A percentile compares a stretch with the other conserved stretches of the same genome.
phyloP scores from a whole-genome alignment of 2,113 vertebrate species.

The Lamprotornis superbus region DNA sequence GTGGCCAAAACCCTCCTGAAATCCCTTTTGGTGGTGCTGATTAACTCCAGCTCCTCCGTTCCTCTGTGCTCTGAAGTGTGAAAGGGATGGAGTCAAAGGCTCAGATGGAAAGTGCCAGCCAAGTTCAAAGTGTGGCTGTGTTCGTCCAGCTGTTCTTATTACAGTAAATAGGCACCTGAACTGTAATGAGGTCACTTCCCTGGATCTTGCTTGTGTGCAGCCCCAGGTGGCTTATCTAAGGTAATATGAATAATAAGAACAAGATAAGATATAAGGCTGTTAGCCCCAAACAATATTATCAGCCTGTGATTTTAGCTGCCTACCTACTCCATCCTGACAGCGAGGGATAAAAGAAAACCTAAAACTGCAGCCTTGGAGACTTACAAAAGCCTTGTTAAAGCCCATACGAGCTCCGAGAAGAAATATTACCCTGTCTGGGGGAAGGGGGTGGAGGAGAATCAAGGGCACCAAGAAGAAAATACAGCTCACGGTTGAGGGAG shows the following conservation, averaged over 20 bases:
- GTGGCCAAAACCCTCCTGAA: not conserved
- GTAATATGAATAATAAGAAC: conserved; percentile 35
- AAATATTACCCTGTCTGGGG: conserved; percentile 51
- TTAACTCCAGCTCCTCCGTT: not conserved
- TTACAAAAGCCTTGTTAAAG: conserved; percentile 30
- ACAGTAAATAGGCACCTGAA: conserved; percentile 43
- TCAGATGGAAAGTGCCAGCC: not conserved
- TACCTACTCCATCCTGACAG: conserved; percentile 30
- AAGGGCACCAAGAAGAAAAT: conserved; percentile 31
- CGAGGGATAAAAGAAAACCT: conserved; percentile 23
- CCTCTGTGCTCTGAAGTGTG: not conserved
- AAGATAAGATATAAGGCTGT: conserved; percentile 53
- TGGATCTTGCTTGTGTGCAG: not conserved
- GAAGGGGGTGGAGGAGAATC: conserved; percentile 45
- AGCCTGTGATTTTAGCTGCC: conserved; percentile 36
- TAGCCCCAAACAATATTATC: conserved; percentile 41
- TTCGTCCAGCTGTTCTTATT: conserved; percentile 44
- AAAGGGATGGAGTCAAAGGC: conserved; percentile 13
- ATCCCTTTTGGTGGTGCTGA: not conserved
- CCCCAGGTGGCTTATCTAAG: conserved; percentile 46
- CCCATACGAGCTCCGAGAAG: not conserved
- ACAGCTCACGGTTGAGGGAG: conserved; percentile 49
- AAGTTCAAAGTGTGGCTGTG: not conserved
- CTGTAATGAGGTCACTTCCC: conserved; percentile 62
- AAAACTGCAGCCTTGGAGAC: conserved; percentile 43